Evolutionary conservation across 2,797 vertebrate genomes (phyloP).

Genomic region (Denticeps clupeoides): DNA sequence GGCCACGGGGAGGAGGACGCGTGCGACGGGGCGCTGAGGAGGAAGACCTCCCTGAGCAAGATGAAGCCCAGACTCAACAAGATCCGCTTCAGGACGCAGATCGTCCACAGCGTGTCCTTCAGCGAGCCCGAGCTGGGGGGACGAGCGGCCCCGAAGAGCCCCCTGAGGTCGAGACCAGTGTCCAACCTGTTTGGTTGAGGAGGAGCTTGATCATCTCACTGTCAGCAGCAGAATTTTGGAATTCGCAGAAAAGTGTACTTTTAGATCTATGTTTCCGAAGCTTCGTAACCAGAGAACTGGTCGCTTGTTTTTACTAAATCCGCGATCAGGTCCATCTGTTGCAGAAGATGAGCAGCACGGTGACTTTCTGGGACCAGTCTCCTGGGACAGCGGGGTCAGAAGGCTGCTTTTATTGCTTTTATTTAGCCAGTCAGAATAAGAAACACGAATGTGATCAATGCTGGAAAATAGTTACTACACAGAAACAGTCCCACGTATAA

Average conservation of each 20-base stretch:
- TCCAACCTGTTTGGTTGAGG: constrained; percentile 71
- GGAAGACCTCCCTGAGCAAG: constrained; percentile 57
- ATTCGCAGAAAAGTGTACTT: too few relatives aligned
- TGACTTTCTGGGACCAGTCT: background rate
- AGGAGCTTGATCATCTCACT: background rate
- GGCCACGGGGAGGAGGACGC: constrained; percentile 39
- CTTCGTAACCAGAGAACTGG: too few relatives aligned
- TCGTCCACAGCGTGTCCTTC: constrained; percentile 69
- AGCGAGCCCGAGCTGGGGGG: constrained; percentile 40
- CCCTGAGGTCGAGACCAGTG: constrained; percentile 62
- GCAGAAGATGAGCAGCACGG: background rate
- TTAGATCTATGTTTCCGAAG: too few relatives aligned
- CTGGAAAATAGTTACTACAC: too few relatives aligned
- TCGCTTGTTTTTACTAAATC: background rate
- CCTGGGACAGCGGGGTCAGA: background rate
- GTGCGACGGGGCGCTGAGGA: constrained; percentile 38
- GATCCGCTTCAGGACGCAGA: constrained; percentile 67
- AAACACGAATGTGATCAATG: too few relatives aligned
- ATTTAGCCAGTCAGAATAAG: background rate
- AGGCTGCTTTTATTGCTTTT: background rate
- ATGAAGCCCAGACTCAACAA: constrained; percentile 69
- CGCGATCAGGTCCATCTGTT: background rate
- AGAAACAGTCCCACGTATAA: background rate
- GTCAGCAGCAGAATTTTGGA: too few relatives aligned
- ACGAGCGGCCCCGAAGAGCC: constrained; percentile 36